Evolutionary conservation across 2,888 invertebrate species (phyloP), one percentile per base, ranked within the genome.

Genomic region (Meganola albula): DNA sequence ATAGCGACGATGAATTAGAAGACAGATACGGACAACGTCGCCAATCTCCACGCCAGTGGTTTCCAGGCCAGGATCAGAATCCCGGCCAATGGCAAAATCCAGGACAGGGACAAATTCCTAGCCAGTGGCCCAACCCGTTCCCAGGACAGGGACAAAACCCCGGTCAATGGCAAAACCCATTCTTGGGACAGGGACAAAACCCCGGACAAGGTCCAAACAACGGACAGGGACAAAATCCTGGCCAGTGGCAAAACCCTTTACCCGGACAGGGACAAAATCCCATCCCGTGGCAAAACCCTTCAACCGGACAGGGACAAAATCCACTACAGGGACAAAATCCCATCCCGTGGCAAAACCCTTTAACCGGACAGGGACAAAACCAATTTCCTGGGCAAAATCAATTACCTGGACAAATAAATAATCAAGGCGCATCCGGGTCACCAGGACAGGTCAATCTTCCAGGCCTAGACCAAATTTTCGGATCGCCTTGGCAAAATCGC

Each of bases 21-120:
- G 76, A 80, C 30, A 71, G 73, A 39, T 79, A 78, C 12, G 74
- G 27, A 8, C 36, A 28, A 12, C 16, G 20, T 9, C 31, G 25
- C 1, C 39, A 29, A 3, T 28, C 10, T 23, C 21, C 10, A n/a
- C 13, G 30, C 18, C 35, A 22, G 10, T 27, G 22, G 18, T 35
- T 39, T 22, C 37, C 35, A 1, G 31, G 35, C 9, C 34, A 30
- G 21, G 31, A 39, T 3, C 39, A 38, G 10, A 31, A 27, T 10
- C 36, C 40, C 2, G 27, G 27, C 0, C 41, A 42, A n/a, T 24
- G 26, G 5, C 34, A 27, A 20, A 38, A 38, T 12, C 44, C 38
- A 0, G 35, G 30, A 1, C 43, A 37, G 9, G 31, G 26, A 0
- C 36, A 26, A 21, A 43, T 46, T 16, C 47, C 49, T 0, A 40